Percentiles rank a stretch among this genome's conserved stretches.
phyloP scores from a whole-genome alignment of 2,797 vertebrate genomes.

The Phoeniculus purpureus region DNA sequence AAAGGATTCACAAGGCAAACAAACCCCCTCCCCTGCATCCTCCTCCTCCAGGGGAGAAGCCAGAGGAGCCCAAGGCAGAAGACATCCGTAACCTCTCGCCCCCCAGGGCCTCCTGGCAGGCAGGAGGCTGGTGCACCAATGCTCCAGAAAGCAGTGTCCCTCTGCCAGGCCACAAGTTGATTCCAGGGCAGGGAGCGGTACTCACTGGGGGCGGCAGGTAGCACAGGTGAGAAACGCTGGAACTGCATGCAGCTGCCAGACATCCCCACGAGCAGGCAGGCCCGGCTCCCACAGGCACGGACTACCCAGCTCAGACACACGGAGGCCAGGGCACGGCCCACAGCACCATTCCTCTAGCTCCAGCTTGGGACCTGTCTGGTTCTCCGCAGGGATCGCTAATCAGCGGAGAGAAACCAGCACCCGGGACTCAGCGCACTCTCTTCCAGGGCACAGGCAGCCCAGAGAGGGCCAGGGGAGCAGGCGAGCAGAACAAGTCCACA shows the following conservation, averaged over 20 bases:
- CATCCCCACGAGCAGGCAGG: conserved; percentile 15
- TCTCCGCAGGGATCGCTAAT: not conserved
- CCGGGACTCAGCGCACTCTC: not conserved
- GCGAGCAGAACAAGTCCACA: conserved; percentile 20
- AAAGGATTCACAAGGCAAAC: not conserved
- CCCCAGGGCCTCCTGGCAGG: not conserved
- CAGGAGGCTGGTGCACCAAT: not conserved
- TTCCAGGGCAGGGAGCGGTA: not conserved
- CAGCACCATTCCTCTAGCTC: not conserved
- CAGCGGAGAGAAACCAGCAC: not conserved
- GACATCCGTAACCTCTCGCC: not conserved
- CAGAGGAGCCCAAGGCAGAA: not conserved
- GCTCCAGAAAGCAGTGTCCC: not conserved
- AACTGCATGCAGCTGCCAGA: conserved; percentile 49
- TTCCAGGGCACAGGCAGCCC: conserved; percentile 10
- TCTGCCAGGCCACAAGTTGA: not conserved
- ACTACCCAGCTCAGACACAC: conserved; percentile 8
- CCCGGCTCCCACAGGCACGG: conserved; percentile 14
- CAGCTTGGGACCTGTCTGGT: not conserved
- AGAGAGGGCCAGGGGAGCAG: not conserved
- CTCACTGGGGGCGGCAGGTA: conserved; percentile 33
- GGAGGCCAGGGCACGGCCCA: not conserved
- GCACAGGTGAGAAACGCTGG: conserved; percentile 25
- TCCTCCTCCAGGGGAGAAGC: not conserved
- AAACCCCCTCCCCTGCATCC: not conserved